A percentile compares a stretch with the other conserved stretches of the same genome.
These are phyloP conservation scores for Haemorhous mexicanus DNA, from an alignment of 2,113 vertebrate genomes.

Conservation along the genomic window DNA sequence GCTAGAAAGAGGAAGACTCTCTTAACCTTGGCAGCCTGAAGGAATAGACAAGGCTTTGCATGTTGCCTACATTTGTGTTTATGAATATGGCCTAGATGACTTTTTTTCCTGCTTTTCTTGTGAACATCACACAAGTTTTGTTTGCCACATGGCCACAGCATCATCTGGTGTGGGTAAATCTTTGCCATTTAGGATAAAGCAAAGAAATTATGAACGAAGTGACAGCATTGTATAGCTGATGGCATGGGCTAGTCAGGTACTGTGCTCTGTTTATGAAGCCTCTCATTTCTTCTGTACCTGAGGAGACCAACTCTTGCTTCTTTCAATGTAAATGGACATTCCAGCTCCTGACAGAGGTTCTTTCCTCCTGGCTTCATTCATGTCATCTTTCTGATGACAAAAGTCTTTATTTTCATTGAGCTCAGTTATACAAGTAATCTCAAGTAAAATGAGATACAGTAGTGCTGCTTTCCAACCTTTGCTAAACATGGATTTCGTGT, in stretches of 20 bases:
- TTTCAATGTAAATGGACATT: background rate
- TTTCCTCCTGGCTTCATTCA: background rate
- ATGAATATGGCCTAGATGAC: background rate
- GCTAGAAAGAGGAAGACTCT: background rate
- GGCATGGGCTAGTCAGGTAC: background rate
- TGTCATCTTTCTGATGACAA: background rate
- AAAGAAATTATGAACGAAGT: background rate
- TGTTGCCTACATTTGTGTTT: background rate
- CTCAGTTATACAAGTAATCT: background rate
- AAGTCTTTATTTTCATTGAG: background rate
- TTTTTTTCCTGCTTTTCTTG: background rate
- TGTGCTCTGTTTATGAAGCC: background rate
- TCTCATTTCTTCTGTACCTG: background rate
- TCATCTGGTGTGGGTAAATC: background rate
- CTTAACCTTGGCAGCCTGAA: background rate
- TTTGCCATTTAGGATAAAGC: background rate
- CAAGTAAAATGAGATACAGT: background rate
- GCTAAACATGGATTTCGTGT: background rate
- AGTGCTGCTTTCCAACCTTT: background rate
- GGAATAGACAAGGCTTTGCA: background rate
- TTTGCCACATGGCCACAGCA: fast-evolving
- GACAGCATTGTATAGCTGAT: background rate
- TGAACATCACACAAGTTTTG: background rate
- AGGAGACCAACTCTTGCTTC: background rate
- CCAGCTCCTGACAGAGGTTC: background rate